Evolutionary conservation across 2,888 invertebrate species (phyloP), one percentile per base, ranked within the genome.

Genomic region (Vesta saturnalis): DNA sequence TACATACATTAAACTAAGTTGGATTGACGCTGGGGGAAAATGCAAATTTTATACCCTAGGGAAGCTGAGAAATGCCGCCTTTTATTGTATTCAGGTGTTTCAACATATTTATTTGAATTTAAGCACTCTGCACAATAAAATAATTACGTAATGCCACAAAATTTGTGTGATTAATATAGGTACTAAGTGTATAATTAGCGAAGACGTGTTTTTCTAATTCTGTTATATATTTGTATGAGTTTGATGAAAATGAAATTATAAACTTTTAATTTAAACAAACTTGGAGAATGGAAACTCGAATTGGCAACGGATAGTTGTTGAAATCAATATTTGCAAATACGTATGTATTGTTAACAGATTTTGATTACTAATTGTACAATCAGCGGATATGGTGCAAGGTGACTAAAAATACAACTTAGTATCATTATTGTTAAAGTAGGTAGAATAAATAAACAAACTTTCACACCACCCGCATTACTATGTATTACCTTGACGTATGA

Each of bases 21-120:
- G 73, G 71, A 74, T 73, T 72, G 73, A 73, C 72, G 73, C 70
- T 64, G 66, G 69, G 73, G 73, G 71, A 72, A 71, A 73, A 74
- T 73, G 74, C 71, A 74, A 74, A 74, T 74, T 74, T 73, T 64
- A 67, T 68, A 61, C 71, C 67, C 74, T 21, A 60, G 68, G 68
- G 69, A 70, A 54, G 23, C 39, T 35, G 35, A 59, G 67, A 61
- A 66, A 66, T 58, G 67, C 63, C 64, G 64, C 61, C 60, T 72
- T 71, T 73, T 72, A 73, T 74, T 74, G 73, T 74, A 72, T 74
- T 73, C 74, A 74, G 73, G 73, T 72, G 74, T 74, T 74, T 74
- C 56, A 70, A 67, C 70, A 70, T 70, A 70, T 70, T 70, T 69
- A 69, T 69, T 69, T 69, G 59, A 63, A 69, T 69, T 67, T 59